phyloP scores from a whole-genome alignment of 2,113 vertebrate species.

The Artemisiospiza belli region DNA sequence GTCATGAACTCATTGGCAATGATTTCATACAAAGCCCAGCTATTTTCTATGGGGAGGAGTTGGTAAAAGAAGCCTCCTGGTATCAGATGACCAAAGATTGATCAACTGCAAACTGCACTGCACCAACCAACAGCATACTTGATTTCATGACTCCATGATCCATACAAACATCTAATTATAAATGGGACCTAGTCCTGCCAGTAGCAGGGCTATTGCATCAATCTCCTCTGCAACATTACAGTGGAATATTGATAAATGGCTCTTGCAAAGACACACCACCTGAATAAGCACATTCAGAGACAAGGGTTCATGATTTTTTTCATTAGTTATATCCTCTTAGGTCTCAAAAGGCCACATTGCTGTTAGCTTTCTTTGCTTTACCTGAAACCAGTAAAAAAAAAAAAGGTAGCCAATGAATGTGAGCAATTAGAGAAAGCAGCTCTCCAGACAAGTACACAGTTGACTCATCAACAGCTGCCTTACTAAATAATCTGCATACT shows the following conservation, averaged over 20 bases:
- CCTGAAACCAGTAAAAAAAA: background rate
- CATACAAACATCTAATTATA: background rate
- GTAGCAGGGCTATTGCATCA: background rate
- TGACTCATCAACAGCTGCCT: background rate
- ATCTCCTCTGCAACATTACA: background rate
- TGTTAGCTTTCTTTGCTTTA: background rate
- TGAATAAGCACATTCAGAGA: slow-evolving; percentile 26
- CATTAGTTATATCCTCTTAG: background rate
- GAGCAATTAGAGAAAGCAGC: background rate
- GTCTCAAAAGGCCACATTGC: background rate
- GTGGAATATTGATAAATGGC: slow-evolving; percentile 10
- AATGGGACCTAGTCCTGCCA: background rate
- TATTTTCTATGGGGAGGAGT: background rate
- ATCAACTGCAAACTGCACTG: background rate
- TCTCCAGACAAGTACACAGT: background rate
- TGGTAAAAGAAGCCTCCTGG: background rate
- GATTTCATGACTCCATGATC: background rate
- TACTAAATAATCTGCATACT: background rate
- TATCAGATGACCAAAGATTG: background rate
- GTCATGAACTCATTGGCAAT: background rate
- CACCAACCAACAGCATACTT: background rate
- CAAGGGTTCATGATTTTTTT: background rate
- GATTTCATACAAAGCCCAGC: background rate
- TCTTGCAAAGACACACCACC: background rate
- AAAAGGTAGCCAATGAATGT: background rate